Percentiles rank a stretch among this genome's conserved stretches.
phyloP scores from a whole-genome alignment of 2,113 vertebrate genomes.

The Clarias magur region DNA sequence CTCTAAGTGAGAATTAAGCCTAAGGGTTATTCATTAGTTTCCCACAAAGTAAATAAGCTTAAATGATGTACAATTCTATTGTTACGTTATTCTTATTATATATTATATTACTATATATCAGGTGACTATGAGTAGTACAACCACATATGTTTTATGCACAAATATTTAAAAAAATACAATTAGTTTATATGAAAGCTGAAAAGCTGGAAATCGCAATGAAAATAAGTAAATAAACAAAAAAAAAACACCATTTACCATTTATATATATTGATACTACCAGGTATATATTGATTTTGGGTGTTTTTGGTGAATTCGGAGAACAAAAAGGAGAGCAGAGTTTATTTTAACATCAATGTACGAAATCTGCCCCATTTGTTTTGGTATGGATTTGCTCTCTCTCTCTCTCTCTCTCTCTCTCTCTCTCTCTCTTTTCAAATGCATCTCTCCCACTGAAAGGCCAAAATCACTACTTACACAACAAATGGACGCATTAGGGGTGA shows the following conservation, averaged over 20 bases:
- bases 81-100: too few relatives aligned
- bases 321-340: background rate
- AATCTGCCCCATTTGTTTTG: slow-evolving; percentile 67
- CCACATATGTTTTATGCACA: background rate
- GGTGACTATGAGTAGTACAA: background rate
- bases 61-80: too few relatives aligned
- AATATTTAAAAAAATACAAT: background rate
- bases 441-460: slow-evolving; percentile 64
- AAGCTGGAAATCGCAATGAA: background rate
- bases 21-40: too few relatives aligned
- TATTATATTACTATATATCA: too few relatives aligned
- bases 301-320: background rate
- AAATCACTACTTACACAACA: slow-evolving; percentile 76
- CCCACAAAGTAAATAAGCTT: background rate
- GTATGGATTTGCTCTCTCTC: slow-evolving; percentile 54
- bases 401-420: slow-evolving; percentile 15
- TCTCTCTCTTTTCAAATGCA: slow-evolving; percentile 73
- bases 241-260: background rate
- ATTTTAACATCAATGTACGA: slow-evolving; percentile 66
- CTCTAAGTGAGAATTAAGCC: background rate
- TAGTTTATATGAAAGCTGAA: background rate
- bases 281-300: background rate
- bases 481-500: slow-evolving; percentile 75
- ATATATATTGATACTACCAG: background rate
- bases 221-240: background rate